Base-by-base conservation (phyloP, 1,140 invertebrate species). In the Drosophila lini region DNA sequence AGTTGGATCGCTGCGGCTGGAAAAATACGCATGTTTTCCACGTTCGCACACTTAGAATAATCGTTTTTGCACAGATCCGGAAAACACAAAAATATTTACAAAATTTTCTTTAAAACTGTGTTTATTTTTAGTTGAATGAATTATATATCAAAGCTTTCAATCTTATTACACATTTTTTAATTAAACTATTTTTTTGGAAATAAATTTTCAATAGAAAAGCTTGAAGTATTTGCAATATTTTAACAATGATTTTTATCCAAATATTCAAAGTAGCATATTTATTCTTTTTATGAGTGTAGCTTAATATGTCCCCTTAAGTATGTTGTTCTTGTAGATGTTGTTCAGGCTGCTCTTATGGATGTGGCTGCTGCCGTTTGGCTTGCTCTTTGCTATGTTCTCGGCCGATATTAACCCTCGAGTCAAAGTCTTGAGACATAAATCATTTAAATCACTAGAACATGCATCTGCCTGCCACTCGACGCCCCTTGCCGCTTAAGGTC, bases 371-470 rank as follows among this genome's bases (percentile, higher is more conserved):
- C 42, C 32, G 59, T 77, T 60, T 41, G 64, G 58, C 75, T 52
- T 60, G 74, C 45, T 60, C 50, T 56, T 48, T 56, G 47, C 63
- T 44, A 44, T 64, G 74, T 59, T 61, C 63, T 48, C 64, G 65
- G 64, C 78, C 85, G 69, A 88, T 88, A 83, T 89, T 80, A 89
- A 88, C 84, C 84, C 84, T 74, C 77, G 42, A 89, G 84, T 73
- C 84, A 70, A 65, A 82, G 74, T 84, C 84, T 89, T 89, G 59
- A 73, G 80, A 84, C 85, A 89, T 89, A 89, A 89, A 89, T 89
- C 84, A 89, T 81, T 68, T 89, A 89, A 89, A 89, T 89, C 84
- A 89, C 84, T 89, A 56, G 67, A 84, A 89, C 84, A 83, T 89
- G 84, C 84, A 89, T 73, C 78, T 89, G 84, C 78, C 60, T 64